Evolutionary conservation across 2,888 invertebrate species (phyloP).

Genomic region (Drosophila hawaiiensis): DNA sequence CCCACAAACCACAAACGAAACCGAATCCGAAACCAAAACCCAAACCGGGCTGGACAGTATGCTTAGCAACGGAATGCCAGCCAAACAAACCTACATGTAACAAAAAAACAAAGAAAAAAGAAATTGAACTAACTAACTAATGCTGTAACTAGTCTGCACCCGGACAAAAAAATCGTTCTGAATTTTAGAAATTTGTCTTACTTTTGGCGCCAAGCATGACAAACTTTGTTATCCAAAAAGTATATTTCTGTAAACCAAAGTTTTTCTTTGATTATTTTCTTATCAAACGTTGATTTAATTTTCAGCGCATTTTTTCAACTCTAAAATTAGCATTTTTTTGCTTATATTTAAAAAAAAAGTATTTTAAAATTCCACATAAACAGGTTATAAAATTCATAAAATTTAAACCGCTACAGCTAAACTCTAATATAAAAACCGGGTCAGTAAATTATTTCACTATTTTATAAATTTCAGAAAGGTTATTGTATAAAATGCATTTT

Average conservation of each 20-base stretch:
- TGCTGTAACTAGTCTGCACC: not conserved
- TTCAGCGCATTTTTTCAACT: not conserved
- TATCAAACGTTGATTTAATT: not conserved
- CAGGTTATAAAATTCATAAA: too few species aligned
- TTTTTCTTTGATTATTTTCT: too few species aligned
- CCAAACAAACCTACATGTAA: conserved; percentile 24
- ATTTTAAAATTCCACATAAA: too few species aligned
- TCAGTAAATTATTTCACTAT: not conserved
- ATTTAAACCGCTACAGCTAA: not conserved
- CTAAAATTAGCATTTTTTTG: too few species aligned
- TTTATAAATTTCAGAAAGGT: not conserved
- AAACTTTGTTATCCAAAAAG: too few species aligned
- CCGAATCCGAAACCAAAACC: not conserved
- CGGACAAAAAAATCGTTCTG: not conserved
- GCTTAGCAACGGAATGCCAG: conserved; percentile 36
- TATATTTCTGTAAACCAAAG: not conserved
- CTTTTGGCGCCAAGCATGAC: not conserved
- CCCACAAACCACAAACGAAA: not conserved
- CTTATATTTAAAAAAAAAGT: too few species aligned
- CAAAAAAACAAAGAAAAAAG: not conserved
- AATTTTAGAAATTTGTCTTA: not conserved
- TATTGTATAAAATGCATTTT: not conserved
- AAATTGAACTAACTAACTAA: not conserved
- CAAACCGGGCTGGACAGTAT: conserved; percentile 17
- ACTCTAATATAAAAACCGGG: not conserved